These are phyloP conservation scores for Hesperia comma DNA, from an alignment of 2,888 invertebrate species.

Conservation along the genomic window DNA sequence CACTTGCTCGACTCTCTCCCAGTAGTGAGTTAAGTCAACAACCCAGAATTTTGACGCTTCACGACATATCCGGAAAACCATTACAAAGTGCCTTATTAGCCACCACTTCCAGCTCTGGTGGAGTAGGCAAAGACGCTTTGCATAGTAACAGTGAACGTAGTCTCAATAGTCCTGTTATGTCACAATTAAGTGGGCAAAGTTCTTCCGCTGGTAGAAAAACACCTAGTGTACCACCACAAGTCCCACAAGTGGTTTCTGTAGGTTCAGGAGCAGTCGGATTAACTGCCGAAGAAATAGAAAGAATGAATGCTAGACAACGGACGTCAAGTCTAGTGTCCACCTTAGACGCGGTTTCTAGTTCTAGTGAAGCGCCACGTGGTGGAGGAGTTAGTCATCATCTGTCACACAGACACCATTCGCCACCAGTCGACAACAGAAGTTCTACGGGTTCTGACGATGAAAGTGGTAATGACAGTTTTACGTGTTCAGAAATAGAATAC, in stretches of 20 bases:
- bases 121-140: conserved; percentile 93
- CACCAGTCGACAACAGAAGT: conserved; percentile 89
- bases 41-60: conserved; percentile 95
- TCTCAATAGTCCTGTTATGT: conserved; percentile 96
- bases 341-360: conserved; percentile 96
- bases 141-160: conserved; percentile 96
- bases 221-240: conserved; percentile 87
- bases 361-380: conserved; percentile 90
- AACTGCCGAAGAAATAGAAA: conserved; percentile 96
- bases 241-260: conserved; percentile 87
- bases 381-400: conserved; percentile 87
- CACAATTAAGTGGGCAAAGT: conserved; percentile 94
- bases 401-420: conserved; percentile 89
- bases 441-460: conserved; percentile 94
- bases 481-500: conserved; percentile 98
- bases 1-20: conserved; percentile 94
- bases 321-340: conserved; percentile 96
- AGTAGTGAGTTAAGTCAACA: conserved; percentile 97
- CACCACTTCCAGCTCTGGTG: conserved; percentile 94
- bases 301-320: conserved; percentile 93
- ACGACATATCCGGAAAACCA: conserved; percentile 97
- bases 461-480: conserved; percentile 98
- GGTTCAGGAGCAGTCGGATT: conserved; percentile 90
- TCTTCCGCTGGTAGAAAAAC: conserved; percentile 91
- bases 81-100: conserved; percentile 94